phyloP scores from a whole-genome alignment of 1,140 invertebrate genomes.

The Pemphigus obesinymphae region DNA sequence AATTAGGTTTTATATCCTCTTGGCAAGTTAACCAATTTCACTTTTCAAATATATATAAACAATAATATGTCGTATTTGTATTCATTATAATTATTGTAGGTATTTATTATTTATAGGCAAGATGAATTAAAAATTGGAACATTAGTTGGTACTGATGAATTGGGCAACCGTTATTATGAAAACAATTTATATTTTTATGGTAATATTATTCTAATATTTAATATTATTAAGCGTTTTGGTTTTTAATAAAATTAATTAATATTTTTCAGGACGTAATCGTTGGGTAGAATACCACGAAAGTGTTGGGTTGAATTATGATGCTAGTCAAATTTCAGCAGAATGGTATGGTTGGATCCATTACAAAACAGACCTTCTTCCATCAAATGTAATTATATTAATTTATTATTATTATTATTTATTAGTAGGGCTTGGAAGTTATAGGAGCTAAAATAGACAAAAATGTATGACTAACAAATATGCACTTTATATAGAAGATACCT shows the following conservation, averaged over 20 bases:
- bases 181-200: constrained; percentile 85
- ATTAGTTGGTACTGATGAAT: constrained; percentile 88
- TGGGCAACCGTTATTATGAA: constrained; percentile 95
- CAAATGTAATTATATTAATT: constrained; percentile 46
- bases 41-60: too few species aligned
- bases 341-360: constrained; percentile 87
- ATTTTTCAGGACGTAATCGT: constrained; percentile 69
- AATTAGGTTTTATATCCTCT: too few species aligned
- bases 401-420: too few species aligned
- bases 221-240: constrained; percentile 36
- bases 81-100: background rate
- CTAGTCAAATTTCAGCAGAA: constrained; percentile 83
- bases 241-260: constrained; percentile 43
- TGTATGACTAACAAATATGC: too few species aligned
- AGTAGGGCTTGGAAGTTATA: too few species aligned
- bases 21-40: too few species aligned
- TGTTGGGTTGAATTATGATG: constrained; percentile 83
- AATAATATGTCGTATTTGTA: constrained; percentile 15
- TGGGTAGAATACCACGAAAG: constrained; percentile 86
- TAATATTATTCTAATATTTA: too few species aligned
- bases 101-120: constrained; percentile 57
- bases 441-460: too few species aligned
- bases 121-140: constrained; percentile 83
- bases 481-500: too few species aligned
- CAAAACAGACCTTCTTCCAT: constrained; percentile 73